A percentile compares a stretch with the other conserved stretches of the same genome.
Evolutionary conservation across 2,797 vertebrate species (phyloP).

Genomic region (Amazonetta brasiliensis): DNA sequence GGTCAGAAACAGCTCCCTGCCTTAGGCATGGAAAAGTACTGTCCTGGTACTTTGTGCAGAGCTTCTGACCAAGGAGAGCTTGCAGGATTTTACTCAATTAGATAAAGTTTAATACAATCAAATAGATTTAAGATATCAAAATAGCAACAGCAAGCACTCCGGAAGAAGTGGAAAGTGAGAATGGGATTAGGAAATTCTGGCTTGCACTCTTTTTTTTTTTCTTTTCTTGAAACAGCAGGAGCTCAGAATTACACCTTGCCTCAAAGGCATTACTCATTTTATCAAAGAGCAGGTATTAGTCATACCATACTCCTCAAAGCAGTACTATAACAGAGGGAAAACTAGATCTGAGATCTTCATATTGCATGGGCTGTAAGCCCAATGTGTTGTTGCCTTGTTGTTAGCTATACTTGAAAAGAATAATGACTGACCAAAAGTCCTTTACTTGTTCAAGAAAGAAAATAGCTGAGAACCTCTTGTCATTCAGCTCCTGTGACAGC

Average conservation of each 20-base stretch:
- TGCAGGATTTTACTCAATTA: background rate
- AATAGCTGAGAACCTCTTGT: background rate
- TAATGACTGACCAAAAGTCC: background rate
- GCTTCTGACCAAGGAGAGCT: background rate
- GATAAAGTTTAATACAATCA: background rate
- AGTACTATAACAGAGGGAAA: background rate
- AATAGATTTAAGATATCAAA: background rate
- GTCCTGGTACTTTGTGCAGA: background rate
- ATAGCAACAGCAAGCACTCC: fast-evolving
- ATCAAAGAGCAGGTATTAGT: background rate
- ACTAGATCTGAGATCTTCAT: background rate
- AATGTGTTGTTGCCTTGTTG: background rate
- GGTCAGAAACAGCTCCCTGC: background rate
- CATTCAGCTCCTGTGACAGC: background rate
- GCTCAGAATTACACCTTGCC: background rate
- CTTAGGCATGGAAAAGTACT: background rate
- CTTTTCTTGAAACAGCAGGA: background rate
- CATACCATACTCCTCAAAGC: background rate
- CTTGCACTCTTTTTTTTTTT: no score
- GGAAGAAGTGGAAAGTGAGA: background rate
- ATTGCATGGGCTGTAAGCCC: fast-evolving
- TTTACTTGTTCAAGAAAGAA: background rate
- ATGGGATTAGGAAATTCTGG: background rate
- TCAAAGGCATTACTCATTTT: background rate
- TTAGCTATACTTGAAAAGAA: background rate